Conservation (phyloP, 35 echinoderm and acorn worm genomes). For the Stichopus chloronotus region DNA sequence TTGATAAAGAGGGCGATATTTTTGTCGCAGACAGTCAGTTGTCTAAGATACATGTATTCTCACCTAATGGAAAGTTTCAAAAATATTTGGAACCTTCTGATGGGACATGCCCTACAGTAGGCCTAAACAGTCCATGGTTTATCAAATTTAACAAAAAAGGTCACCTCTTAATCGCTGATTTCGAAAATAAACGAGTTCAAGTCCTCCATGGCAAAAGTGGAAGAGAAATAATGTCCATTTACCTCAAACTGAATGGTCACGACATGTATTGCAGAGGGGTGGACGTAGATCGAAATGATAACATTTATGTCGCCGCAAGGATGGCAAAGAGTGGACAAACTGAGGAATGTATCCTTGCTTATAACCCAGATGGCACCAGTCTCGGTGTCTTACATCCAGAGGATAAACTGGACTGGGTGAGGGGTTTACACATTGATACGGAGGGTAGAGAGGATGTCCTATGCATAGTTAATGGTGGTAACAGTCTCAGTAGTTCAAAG, state of each 20-base stretch:
- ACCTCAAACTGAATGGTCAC: slow-evolving; percentile 45
- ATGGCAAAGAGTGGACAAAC: not conserved
- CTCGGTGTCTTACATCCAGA: slow-evolving; percentile 3
- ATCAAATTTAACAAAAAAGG: slow-evolving; percentile 50
- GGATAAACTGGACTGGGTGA: not conserved
- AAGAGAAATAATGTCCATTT: slow-evolving; percentile 17
- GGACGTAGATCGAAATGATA: slow-evolving; percentile 54
- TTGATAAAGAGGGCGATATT: slow-evolving; percentile 38
- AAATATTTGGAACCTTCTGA: not conserved
- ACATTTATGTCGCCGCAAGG: slow-evolving; percentile 57
- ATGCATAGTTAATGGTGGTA: not conserved
- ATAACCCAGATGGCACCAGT: slow-evolving; percentile 42
- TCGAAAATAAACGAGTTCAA: slow-evolving; percentile 52
- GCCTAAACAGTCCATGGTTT: slow-evolving; percentile 50
- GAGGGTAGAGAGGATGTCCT: not conserved
- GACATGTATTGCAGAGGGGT: slow-evolving; percentile 54
- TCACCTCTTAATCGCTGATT: slow-evolving; percentile 57
- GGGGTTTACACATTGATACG: slow-evolving; percentile 18
- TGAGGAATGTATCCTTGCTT: slow-evolving; percentile 45
- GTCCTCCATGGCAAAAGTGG: slow-evolving; percentile 39
- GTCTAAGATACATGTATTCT: slow-evolving; percentile 37
- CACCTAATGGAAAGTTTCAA: slow-evolving; percentile 18
- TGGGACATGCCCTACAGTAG: not conserved
- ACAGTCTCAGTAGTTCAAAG: not conserved
- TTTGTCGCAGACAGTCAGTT: slow-evolving; percentile 56